phyloP scores from a whole-genome alignment of 2,797 vertebrate genomes.

The Octomys mimax region DNA sequence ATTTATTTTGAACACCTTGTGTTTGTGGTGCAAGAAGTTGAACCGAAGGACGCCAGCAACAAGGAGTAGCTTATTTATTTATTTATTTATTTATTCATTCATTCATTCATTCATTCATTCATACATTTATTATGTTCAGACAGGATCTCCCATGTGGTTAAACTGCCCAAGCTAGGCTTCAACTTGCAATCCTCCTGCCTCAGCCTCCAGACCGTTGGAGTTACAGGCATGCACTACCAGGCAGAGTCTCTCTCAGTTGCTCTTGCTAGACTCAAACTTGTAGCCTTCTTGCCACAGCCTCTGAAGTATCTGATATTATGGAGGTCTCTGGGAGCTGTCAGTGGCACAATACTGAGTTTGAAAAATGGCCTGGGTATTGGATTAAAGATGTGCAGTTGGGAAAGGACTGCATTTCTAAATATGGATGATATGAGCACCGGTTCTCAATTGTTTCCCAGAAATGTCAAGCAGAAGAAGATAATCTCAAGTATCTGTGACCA shows the following conservation, averaged over 20 bases:
- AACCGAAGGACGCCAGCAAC: background rate
- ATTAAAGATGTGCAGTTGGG: background rate
- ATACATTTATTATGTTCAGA: background rate
- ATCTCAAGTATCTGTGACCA: background rate
- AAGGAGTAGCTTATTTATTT: background rate
- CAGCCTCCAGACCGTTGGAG: background rate
- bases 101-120: background rate
- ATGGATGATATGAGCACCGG: background rate
- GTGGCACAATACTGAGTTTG: background rate
- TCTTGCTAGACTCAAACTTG: background rate
- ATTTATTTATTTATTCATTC: background rate
- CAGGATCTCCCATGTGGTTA: background rate
- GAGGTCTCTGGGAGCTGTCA: background rate
- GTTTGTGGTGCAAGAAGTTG: background rate
- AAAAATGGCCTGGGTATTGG: background rate
- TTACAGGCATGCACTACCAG: background rate
- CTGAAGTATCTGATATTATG: background rate
- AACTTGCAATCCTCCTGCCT: background rate
- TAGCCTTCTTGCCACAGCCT: background rate
- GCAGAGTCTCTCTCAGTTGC: background rate
- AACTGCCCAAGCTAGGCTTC: background rate
- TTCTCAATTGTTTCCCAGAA: background rate
- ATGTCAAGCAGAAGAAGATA: background rate
- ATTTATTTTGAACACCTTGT: background rate
- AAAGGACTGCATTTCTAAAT: background rate